These are phyloP conservation scores for Erythrolamprus reginae DNA, from an alignment of 2,113 vertebrate species.

Conservation along the genomic window DNA sequence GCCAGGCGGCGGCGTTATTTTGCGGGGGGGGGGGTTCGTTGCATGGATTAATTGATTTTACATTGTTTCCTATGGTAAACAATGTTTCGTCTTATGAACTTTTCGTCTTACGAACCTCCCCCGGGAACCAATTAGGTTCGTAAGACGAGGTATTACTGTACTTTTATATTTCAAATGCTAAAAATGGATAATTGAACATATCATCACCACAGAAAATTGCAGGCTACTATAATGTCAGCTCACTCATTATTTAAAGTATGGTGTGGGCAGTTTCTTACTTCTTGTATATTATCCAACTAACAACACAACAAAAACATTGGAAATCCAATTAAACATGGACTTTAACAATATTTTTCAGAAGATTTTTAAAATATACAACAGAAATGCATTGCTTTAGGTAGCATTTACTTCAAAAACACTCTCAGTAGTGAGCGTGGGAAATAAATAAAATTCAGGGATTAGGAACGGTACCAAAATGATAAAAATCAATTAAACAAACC, in stretches of 20 bases:
- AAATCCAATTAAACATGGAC: neutral
- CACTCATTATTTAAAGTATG: conserved; percentile 31
- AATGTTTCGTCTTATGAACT: too few relatives aligned
- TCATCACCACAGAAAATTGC: conserved; percentile 47
- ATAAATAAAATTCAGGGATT: conserved; percentile 32
- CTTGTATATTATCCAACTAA: conserved; percentile 31
- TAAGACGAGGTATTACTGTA: too few relatives aligned
- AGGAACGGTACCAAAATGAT: neutral
- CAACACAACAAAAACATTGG: neutral
- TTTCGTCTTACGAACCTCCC: too few relatives aligned
- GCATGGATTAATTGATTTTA: too few relatives aligned
- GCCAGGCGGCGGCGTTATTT: too few relatives aligned
- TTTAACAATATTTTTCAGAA: neutral
- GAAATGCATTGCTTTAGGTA: conserved; percentile 36
- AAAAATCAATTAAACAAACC: neutral
- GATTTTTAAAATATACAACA: conserved; percentile 3
- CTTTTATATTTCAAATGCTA: conserved; percentile 55
- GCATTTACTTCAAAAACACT: conserved; percentile 41
- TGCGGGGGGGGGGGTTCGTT: too few relatives aligned
- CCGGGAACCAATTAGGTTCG: too few relatives aligned
- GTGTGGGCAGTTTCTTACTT: conserved; percentile 6
- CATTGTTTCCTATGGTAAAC: too few relatives aligned
- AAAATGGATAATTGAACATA: conserved; percentile 56
- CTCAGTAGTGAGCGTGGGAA: neutral
- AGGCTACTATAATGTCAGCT: conserved; percentile 29